These are phyloP conservation scores for Ondatra zibethicus DNA, from an alignment of 2,113 vertebrate genomes.

Conservation along the genomic window DNA sequence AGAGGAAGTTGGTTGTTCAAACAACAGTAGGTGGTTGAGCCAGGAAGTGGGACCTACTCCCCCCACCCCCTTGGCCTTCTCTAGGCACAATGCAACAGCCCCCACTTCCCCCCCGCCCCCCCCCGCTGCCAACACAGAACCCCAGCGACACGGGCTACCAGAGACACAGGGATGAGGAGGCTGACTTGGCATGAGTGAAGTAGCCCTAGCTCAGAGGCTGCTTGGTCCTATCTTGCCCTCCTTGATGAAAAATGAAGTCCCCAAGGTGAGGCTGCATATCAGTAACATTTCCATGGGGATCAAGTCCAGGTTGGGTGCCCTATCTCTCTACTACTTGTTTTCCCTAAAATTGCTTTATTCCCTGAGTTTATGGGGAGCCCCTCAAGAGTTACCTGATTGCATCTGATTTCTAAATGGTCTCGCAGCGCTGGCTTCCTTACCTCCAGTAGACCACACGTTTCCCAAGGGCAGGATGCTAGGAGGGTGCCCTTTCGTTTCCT, in stretches of 20 bases:
- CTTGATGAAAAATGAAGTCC: neutral
- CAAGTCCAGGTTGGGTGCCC: neutral
- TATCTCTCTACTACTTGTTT: neutral
- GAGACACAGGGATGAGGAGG: rapidly evolving
- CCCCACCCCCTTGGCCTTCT: neutral
- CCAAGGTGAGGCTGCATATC: neutral
- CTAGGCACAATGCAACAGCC: neutral
- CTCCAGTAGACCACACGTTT: neutral
- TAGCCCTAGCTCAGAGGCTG: neutral
- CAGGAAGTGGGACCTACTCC: constrained; percentile 69
- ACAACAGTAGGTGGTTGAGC: constrained; percentile 62
- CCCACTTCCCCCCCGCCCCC: neutral
- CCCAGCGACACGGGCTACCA: neutral
- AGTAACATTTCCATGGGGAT: neutral
- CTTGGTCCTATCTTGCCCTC: neutral
- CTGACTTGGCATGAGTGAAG: neutral
- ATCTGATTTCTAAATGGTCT: constrained; percentile 14
- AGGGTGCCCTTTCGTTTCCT: neutral
- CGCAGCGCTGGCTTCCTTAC: neutral
- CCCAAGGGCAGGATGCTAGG: neutral
- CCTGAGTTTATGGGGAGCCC: neutral
- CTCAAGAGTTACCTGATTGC: neutral
- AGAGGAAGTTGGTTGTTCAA: constrained; percentile 68
- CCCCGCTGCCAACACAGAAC: too few species aligned
- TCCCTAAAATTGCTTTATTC: neutral